Base-by-base conservation (phyloP, 1,140 invertebrate species). In the Papilio helenus region DNA sequence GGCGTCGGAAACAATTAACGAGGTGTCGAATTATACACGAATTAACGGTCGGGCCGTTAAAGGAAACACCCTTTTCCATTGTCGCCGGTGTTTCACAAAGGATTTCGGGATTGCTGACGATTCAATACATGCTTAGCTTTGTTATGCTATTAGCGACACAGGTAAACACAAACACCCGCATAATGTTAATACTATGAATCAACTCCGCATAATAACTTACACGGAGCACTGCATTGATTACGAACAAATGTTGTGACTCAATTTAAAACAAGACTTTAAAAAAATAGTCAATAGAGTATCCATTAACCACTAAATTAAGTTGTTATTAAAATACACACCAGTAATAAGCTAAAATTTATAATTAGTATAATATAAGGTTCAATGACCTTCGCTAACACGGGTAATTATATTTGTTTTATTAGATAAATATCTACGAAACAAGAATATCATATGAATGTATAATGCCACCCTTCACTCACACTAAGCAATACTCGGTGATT, bases 1-100 rank as follows among this genome's bases (percentile, higher is more conserved):
- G 89, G 91, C 89, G 90, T 93, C 88, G 91, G 86, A 93, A 94
- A 94, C 93, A 94, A 94, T 94, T 94, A 94, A 94, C 93, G 93
- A 93, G 93, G 93, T 94, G 93, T 94, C 93, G 93, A 94, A 94
- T 94, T 93, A 93, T 92, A 94, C 91, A 90, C 91, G 90, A 93
- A 93, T 94, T 94, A 94, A 92, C 91, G 91, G 88, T 91, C 86
- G 81, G 88, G 89, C 87, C 90, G 92, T 94, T 91, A 93, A 89
- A 92, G 90, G 93, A 93, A 91, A 92, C 87, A 92, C 91, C 91
- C 90, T 93, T 93, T 93, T 90, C 91, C 91, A 93, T 94, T 93
- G 92, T 92, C 61, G 85, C 83, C 79, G 80, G 79, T 88, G 88
- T 86, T 90, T 90, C 91, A 90, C 90, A 90, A 93, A 94, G 92